Percentiles rank a stretch among this genome's conserved stretches.
These are phyloP conservation scores for Liasis olivaceus DNA, from an alignment of 2,797 vertebrate species.

Conservation along the genomic window DNA sequence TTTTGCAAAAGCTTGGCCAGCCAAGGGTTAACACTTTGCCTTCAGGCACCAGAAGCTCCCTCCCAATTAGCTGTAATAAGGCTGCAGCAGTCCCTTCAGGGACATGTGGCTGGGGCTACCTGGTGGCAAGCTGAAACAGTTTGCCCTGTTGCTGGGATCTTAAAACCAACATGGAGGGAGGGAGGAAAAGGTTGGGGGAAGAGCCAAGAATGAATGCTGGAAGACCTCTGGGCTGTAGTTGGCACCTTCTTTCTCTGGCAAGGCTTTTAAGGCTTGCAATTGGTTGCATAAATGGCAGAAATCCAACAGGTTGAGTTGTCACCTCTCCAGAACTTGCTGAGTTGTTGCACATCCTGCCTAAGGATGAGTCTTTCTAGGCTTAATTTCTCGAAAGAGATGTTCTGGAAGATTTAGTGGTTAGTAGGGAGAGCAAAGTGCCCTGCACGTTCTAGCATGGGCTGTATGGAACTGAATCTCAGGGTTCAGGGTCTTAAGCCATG, in stretches of 20 bases:
- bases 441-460: background rate
- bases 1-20: background rate
- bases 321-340: background rate
- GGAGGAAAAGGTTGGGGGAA: background rate
- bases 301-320: background rate
- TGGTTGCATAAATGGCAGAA: background rate
- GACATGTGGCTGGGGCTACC: background rate
- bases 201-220: background rate
- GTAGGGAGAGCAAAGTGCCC: background rate
- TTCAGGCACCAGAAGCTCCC: background rate
- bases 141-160: background rate
- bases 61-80: rapidly evolving
- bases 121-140: rapidly evolving
- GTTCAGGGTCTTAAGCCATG: background rate
- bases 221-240: too few relatives aligned
- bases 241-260: background rate
- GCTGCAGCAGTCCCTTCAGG: conserved; percentile 2
- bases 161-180: background rate
- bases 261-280: background rate
- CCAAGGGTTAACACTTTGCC: background rate
- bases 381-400: background rate
- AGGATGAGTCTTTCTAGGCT: background rate
- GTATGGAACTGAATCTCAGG: background rate
- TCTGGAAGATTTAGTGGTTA: background rate
- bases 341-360: background rate